Percentiles rank a stretch among this genome's conserved stretches.
These are phyloP conservation scores for Xiphophorus hellerii DNA, from an alignment of 2,113 vertebrate species.

Conservation along the genomic window DNA sequence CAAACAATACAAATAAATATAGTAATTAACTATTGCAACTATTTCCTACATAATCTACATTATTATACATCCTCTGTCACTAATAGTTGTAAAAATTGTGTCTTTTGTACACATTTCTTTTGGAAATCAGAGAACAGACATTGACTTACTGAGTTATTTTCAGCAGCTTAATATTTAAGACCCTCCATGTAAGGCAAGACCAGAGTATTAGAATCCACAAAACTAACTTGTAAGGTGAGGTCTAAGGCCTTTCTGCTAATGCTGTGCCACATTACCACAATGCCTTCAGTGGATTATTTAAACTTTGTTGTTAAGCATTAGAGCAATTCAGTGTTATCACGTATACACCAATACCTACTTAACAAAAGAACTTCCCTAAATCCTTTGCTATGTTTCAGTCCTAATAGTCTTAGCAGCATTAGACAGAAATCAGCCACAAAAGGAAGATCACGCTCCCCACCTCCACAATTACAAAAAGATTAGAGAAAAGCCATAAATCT, in stretches of 20 bases:
- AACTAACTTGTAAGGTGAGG: conserved; percentile 24
- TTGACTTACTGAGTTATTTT: conserved; percentile 29
- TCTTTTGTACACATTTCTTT: background rate
- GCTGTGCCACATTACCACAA: conserved; percentile 28
- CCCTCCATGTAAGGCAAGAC: conserved; percentile 13
- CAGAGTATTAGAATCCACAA: conserved; percentile 7
- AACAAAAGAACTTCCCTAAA: conserved; percentile 69
- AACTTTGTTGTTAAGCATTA: conserved; percentile 68
- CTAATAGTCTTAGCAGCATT: conserved; percentile 74
- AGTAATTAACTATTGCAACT: no score
- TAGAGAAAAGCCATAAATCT: conserved; percentile 61
- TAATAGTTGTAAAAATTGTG: background rate
- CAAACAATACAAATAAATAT: no score
- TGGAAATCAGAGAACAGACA: background rate
- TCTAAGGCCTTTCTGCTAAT: conserved; percentile 22
- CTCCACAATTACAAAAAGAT: conserved; percentile 75
- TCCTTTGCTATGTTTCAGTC: conserved; percentile 70
- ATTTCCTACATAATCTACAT: no score
- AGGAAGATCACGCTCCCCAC: conserved; percentile 62
- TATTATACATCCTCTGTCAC: no score
- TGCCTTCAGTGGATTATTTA: conserved; percentile 63
- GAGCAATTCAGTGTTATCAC: conserved; percentile 73
- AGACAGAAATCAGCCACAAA: conserved; percentile 67
- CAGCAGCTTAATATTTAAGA: conserved; percentile 20
- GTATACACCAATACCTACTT: conserved; percentile 64